Evolutionary conservation across 2,113 vertebrate species (phyloP), one percentile per base, ranked within the genome.

Genomic region (Mirza zaza): DNA sequence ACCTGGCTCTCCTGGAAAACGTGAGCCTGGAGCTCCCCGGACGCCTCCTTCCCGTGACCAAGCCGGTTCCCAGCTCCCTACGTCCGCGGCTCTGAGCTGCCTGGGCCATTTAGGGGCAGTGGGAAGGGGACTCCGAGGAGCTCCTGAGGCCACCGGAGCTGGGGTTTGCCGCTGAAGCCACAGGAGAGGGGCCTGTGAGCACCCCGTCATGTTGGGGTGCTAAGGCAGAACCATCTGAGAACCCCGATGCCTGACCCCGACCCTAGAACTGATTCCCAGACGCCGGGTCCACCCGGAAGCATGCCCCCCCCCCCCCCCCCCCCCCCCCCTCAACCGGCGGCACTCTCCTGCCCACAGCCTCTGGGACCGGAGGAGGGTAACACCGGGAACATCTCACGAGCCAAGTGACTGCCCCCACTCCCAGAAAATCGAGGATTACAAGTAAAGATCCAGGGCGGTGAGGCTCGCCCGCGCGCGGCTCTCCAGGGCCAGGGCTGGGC

Each of bases 1-100:
- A 76, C 82, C 45, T 32, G 50, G 39, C 0, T 32, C 2, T 6
- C 48, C 85, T 4, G 0, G 55, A 27, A 0, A 8, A 5, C 1
- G 15, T 65, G 45, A 3, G 3, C 1, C 21, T 45, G 42, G 42
- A 45, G 0, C 13, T 57, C 65, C 20, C 15, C 2, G 25, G 23
- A 18, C 10, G 0, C 10, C 4, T 3, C 48, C 29, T 39, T 39
- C 42, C 61, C 2, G 4, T 13, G 17, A 0, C 55, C 0, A 0
- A 75, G 32, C n/a, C 14, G 4, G 14, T 32, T 7, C 36, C 3
- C 3, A 8, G 23, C 25, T 18, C 6, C 1, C n/a, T 8, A 2
- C 25, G 8, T 9, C 50, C 5, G 0, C 11, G 3, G 70, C 55
- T 2, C 34, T 1, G 0, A 1, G 0, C 0, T 1, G 79, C 50